Base-by-base conservation (phyloP, 23 tunicate genomes). In the Ascidia mentula region DNA sequence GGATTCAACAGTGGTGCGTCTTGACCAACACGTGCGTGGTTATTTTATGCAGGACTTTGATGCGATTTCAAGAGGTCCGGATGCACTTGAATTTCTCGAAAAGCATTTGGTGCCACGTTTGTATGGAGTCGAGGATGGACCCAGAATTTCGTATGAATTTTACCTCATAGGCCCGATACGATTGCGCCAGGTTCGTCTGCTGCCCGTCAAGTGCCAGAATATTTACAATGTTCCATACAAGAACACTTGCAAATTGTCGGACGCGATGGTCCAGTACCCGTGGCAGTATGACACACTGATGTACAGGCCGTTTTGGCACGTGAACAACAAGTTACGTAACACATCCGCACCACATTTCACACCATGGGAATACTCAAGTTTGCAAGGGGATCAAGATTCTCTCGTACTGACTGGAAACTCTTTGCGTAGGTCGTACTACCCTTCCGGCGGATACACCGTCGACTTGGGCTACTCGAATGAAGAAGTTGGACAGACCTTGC, bases 121-220 rank as follows among this genome's bases (percentile, higher is more conserved):
- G 15, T 85, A 69, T 46, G 75, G 85, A 70, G 53, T 9, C 12
- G 74, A 69, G 6, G 61, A 77, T 31, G 84, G 59, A 30, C 61
- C 61, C 9, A 24, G 83, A 13, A 33, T 18, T 18, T 20, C 37
- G 32, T 61, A 74, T 5, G 72, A 75, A 31, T 69, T 79, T 31
- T 26, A 42, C n/a, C 13, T 85, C 20, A 69, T 90, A 6, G 96
- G 96, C 31, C 90, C 96, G 4, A 81, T 90, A 18, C 75, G 89
- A 0, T 0, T 90, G 15, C 79, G 90, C 32, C 96, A 90, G 69
- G 33, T 39, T 22, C 90, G 96, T 38, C 36, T 85, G 30, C 74
- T 61, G 2, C 73, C 61, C 7, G 31, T 40, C 36, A 31, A 6
- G 1, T 85, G 89, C 34, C 76, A 32, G 32, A 9, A 7, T 8